Evolutionary conservation across 2,888 invertebrate genomes (phyloP).

Genomic region (Eurytoma californica): DNA sequence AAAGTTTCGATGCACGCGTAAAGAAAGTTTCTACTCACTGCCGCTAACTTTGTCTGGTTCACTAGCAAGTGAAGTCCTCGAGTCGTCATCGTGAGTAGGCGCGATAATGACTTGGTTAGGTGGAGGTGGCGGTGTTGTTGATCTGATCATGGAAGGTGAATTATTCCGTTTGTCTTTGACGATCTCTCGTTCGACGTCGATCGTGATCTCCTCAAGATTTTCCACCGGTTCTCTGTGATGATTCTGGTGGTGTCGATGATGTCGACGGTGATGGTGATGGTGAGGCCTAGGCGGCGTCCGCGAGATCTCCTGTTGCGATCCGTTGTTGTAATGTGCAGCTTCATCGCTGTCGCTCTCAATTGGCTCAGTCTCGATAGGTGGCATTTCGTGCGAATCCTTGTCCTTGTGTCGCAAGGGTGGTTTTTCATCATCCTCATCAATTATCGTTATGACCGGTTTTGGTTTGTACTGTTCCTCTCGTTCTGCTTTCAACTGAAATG

Average conservation of each 20-base stretch:
- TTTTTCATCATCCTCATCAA: slow-evolving; percentile 74
- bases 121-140: slow-evolving; percentile 64
- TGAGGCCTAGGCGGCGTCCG: slow-evolving; percentile 72
- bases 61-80: slow-evolving; percentile 72
- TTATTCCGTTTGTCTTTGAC: slow-evolving; percentile 62
- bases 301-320: slow-evolving; percentile 66
- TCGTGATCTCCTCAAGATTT: slow-evolving; percentile 28
- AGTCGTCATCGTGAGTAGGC: slow-evolving; percentile 71
- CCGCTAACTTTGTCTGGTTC: slow-evolving; percentile 72
- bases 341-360: slow-evolving; percentile 82
- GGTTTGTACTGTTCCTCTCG: slow-evolving; percentile 91
- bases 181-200: slow-evolving; percentile 41
- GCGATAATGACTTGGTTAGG: slow-evolving; percentile 38
- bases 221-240: slow-evolving; percentile 61
- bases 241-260: slow-evolving; percentile 71
- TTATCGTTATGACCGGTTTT: slow-evolving; percentile 82
- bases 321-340: slow-evolving; percentile 71
- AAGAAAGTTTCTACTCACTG: slow-evolving; percentile 62
- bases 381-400: slow-evolving; percentile 72
- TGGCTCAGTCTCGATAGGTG: slow-evolving; percentile 83
- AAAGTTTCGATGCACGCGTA: neutral
- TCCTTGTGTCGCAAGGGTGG: slow-evolving; percentile 71
- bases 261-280: slow-evolving; percentile 72
- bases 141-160: slow-evolving; percentile 42
- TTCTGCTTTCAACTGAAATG: slow-evolving; percentile 82